Conservation (phyloP, 2,113 vertebrate species). For the Channa argus region DNA sequence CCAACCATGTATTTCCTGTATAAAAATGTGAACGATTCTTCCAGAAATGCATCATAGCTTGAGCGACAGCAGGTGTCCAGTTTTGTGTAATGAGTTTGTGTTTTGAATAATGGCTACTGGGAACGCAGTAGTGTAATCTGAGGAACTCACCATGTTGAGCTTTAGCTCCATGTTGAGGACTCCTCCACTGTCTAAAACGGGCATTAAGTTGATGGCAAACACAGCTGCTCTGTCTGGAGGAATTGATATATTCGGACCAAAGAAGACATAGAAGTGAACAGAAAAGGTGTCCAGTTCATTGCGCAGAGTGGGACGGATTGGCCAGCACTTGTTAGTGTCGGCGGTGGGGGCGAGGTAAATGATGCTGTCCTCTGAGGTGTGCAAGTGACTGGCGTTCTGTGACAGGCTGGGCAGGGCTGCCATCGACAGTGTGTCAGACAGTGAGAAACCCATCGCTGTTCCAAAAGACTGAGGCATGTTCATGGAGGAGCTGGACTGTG, state of each 20-base stretch:
- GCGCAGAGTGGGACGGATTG: slow-evolving; percentile 92
- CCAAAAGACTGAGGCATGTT: slow-evolving; percentile 98
- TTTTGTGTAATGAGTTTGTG: not conserved
- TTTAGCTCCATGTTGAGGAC: slow-evolving; percentile 96
- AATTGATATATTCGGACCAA: slow-evolving; percentile 93
- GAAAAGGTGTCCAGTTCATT: slow-evolving; percentile 99
- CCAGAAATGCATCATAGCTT: not conserved
- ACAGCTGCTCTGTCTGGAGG: slow-evolving; percentile 90
- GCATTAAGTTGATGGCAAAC: slow-evolving; percentile 94
- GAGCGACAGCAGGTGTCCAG: no score
- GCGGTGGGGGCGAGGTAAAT: slow-evolving; percentile 72
- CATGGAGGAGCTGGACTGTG: slow-evolving; percentile 85
- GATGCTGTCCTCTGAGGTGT: slow-evolving; percentile 72
- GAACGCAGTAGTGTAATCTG: not conserved
- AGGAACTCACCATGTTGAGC: slow-evolving; percentile 89
- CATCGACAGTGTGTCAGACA: slow-evolving; percentile 82
- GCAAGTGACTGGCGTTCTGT: slow-evolving; percentile 68
- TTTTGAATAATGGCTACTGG: not conserved
- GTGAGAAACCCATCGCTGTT: slow-evolving; percentile 83
- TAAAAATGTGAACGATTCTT: no score
- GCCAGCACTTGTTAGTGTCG: slow-evolving; percentile 89
- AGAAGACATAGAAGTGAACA: slow-evolving; percentile 98
- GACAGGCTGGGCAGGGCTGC: slow-evolving; percentile 71
- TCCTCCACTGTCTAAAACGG: slow-evolving; percentile 95
- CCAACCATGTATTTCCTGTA: slow-evolving; percentile 13